Percentiles rank a stretch among this genome's conserved stretches.
These are phyloP conservation scores for Theristicus caerulescens DNA, from an alignment of 2,113 vertebrate species.

Conservation along the genomic window DNA sequence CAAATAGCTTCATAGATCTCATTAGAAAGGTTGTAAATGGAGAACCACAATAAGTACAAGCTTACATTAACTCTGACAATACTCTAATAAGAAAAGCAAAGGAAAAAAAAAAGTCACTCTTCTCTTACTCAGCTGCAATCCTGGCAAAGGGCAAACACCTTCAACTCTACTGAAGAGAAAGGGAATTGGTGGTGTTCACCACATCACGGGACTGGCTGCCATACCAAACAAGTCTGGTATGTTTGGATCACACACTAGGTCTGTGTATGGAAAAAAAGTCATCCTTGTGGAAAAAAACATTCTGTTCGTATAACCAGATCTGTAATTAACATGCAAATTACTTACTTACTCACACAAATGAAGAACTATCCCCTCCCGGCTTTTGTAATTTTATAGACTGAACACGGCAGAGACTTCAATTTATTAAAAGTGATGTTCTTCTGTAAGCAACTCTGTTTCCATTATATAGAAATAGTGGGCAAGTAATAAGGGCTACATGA, in stretches of 20 bases:
- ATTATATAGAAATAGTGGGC: not conserved
- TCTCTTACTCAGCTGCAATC: not conserved
- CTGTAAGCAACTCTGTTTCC: not conserved
- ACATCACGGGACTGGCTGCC: not conserved
- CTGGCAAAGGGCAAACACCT: not conserved
- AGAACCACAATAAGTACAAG: constrained; percentile 20
- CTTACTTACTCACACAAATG: not conserved
- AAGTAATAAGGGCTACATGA: not conserved
- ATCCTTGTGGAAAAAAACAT: not conserved
- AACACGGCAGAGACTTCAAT: not conserved
- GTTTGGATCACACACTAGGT: not conserved
- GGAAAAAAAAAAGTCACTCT: not conserved
- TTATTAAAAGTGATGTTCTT: not conserved
- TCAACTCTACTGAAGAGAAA: not conserved
- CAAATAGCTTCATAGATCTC: not conserved
- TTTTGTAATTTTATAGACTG: not conserved
- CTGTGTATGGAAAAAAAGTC: not conserved
- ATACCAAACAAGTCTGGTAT: not conserved
- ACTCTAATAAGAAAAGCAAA: not conserved
- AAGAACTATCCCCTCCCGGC: not conserved
- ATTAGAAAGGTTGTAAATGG: not conserved
- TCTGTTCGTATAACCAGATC: not conserved
- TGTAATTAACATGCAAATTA: constrained; percentile 14
- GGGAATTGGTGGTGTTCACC: not conserved
- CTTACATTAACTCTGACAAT: not conserved